Conservation (phyloP, 2,888 invertebrate species). For the Thymelicus acteon region DNA sequence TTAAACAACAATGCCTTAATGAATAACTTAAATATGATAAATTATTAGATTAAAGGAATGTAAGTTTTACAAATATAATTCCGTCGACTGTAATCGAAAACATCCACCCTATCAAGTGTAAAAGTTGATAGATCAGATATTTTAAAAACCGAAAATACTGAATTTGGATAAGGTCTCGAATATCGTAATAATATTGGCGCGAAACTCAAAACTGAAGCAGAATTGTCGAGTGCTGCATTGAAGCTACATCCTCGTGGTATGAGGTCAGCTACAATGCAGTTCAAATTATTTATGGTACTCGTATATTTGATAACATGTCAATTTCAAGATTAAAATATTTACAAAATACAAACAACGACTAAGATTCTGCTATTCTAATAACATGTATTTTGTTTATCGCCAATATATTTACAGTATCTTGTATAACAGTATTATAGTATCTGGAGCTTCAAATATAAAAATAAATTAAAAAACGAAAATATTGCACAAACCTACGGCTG, state of each 20-base stretch:
- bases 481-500: constrained; percentile 44
- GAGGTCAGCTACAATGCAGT: neutral
- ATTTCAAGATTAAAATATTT: constrained; percentile 27
- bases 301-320: constrained; percentile 11
- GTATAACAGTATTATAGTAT: constrained; percentile 13
- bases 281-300: neutral
- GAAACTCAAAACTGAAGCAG: constrained; percentile 12
- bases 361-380: constrained; percentile 10
- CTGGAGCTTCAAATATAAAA: constrained; percentile 15
- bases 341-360: constrained; percentile 21
- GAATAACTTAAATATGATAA: constrained; percentile 44
- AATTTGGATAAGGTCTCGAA: neutral
- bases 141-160: constrained; percentile 4
- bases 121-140: constrained; percentile 10
- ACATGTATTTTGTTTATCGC: constrained; percentile 21
- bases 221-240: neutral
- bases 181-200: constrained; percentile 32
- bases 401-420: constrained; percentile 31
- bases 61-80: constrained; percentile 40
- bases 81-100: neutral
- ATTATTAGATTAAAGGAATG: constrained; percentile 50
- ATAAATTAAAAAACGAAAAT: constrained; percentile 38
- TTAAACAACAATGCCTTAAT: constrained; percentile 49
- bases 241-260: neutral
- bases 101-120: neutral